phyloP scores from a whole-genome alignment of 2,113 vertebrate species.

The Neolamprologus modestus region DNA sequence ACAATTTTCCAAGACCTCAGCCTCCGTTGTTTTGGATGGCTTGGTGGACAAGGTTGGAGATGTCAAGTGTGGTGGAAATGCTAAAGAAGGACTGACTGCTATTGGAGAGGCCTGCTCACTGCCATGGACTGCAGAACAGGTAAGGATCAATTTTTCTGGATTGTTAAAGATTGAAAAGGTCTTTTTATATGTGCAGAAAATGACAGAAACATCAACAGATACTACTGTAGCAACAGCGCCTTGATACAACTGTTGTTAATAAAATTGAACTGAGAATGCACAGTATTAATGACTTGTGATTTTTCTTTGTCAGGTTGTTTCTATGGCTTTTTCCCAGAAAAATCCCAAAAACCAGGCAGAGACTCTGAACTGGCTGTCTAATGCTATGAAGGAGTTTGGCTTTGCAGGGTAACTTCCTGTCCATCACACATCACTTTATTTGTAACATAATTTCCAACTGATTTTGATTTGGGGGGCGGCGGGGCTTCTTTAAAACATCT shows the following conservation, averaged over 20 bases:
- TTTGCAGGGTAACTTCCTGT: constrained; percentile 81
- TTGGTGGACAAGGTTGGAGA: constrained; percentile 96
- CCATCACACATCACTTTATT: background rate
- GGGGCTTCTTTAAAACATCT: background rate
- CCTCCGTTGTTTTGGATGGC: constrained; percentile 85
- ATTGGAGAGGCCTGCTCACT: constrained; percentile 86
- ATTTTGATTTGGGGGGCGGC: background rate
- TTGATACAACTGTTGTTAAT: background rate
- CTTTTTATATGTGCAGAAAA: background rate
- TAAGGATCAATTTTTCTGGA: constrained; percentile 2
- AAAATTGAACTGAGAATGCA: background rate
- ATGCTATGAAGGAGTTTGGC: constrained; percentile 97
- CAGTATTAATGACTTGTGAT: background rate
- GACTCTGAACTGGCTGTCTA: constrained; percentile 91
- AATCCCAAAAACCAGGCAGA: constrained; percentile 99
- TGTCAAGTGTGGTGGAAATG: constrained; percentile 91
- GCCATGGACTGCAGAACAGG: constrained; percentile 97
- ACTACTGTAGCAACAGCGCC: background rate
- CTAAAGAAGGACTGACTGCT: constrained; percentile 89
- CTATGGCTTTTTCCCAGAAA: constrained; percentile 91
- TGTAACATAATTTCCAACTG: background rate
- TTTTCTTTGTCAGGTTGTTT: constrained; percentile 77
- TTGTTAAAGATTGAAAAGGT: background rate
- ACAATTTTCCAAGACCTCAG: constrained; percentile 92
- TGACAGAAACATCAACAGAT: background rate